These are phyloP conservation scores for Spatulosminthurus flaviceps DNA, from an alignment of 2,888 invertebrate species.

Conservation along the genomic window DNA sequence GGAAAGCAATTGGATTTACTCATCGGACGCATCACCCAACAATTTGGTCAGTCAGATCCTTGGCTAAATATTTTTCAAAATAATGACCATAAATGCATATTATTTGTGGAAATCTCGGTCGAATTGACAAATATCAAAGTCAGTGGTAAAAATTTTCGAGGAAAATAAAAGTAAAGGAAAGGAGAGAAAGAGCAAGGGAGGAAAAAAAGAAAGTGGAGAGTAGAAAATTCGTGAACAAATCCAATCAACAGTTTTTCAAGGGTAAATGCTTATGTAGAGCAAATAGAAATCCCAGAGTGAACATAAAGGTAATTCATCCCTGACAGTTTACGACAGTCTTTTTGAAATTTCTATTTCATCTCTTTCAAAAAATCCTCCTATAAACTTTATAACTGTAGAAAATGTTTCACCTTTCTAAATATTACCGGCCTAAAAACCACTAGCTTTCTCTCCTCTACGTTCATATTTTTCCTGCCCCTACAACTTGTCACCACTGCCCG, in stretches of 20 bases:
- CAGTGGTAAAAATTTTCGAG: too few relatives aligned
- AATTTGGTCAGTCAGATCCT: too few relatives aligned
- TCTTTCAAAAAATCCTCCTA: conserved; percentile 13
- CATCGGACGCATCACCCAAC: too few relatives aligned
- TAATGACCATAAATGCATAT: too few relatives aligned
- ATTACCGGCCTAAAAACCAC: neutral
- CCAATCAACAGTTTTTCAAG: neutral
- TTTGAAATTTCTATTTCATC: conserved; percentile 24
- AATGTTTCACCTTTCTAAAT: neutral
- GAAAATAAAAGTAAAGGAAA: too few relatives aligned
- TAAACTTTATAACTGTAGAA: conserved; percentile 6
- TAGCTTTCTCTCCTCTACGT: neutral
- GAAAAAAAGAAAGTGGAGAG: neutral
- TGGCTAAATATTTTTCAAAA: too few relatives aligned
- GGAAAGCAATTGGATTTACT: too few relatives aligned
- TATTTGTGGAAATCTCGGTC: too few relatives aligned
- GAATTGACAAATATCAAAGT: too few relatives aligned
- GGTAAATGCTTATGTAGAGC: neutral
- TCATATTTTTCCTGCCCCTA: too few relatives aligned
- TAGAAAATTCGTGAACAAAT: neutral
- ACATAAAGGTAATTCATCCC: conserved; percentile 4
- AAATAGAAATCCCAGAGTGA: conserved; percentile 7
- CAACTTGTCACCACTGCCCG: too few relatives aligned
- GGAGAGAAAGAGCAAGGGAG: neutral
- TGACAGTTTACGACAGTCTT: neutral